Base-by-base conservation (phyloP, 2,888 invertebrate species). In the Sarcophaga variegata region DNA sequence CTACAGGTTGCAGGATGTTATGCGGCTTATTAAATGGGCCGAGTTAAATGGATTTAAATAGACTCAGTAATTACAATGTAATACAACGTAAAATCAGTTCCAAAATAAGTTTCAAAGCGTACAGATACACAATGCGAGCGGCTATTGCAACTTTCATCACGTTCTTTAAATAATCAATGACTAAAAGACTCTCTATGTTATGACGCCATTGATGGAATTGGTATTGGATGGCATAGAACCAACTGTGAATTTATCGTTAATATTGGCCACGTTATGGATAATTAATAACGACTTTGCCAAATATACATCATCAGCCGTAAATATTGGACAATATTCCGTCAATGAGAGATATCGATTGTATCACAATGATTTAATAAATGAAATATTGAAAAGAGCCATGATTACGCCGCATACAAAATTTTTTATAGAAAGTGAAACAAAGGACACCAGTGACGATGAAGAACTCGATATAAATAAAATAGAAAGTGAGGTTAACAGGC, bases 251-350 rank as follows among this genome's bases (percentile, higher is more conserved):
- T 89, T 91, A 60, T 90, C 92, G 22, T 86, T 92, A 62, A 88
- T 92, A 64, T 89, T 92, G 81, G 92, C 92, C 47, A 80, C 90
- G 2, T 89, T 92, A 3, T 92, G 92, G 92, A 89, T 90, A 20
- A 91, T 92, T 45, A 90, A 91, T 76, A 89, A 90, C 45, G 88
- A 90, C 71, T 92, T 90, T 77, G 91, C 89, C 1, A 83, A 86
- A 10, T 85, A 87, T 25, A 90, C 90, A 3, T 86, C 84, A 67
- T 89, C 88, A 4, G 79, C 92, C 4, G 25, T 92, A 72, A 88
- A 89, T 12, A 88, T 92, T 64, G 89, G 89, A 0, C 90, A 91
- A 74, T 92, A 91, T 76, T 89, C 91, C 25, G 89, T 85, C n/a
- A 87, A 77, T 17, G 66, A 74, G 4, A 22, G 64, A 8, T 90